These are phyloP conservation scores for Drosophila paracracens DNA, from an alignment of 2,888 invertebrate genomes.

Conservation along the genomic window DNA sequence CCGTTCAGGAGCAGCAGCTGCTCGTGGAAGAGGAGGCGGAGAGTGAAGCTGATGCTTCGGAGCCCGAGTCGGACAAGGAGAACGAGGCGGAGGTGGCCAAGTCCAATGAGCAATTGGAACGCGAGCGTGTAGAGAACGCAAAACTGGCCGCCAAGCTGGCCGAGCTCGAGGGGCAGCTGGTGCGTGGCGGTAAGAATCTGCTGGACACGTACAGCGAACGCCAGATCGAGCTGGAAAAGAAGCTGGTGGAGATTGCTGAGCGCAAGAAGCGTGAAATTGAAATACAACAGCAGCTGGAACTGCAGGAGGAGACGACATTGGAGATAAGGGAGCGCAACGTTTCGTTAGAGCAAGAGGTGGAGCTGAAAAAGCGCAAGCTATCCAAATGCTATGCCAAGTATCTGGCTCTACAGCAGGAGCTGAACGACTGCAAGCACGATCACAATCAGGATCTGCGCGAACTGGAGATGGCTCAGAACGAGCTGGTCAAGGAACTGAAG, in stretches of 20 bases:
- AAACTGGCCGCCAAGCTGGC: conserved; percentile 92
- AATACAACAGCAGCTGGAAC: conserved; percentile 96
- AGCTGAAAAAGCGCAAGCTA: conserved; percentile 95
- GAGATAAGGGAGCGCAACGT: conserved; percentile 96
- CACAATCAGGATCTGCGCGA: conserved; percentile 97
- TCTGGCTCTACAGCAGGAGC: conserved; percentile 89
- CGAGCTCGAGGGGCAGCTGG: conserved; percentile 96
- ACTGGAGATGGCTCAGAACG: conserved; percentile 95
- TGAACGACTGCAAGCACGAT: conserved; percentile 93
- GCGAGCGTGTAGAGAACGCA: conserved; percentile 90
- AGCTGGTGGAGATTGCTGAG: conserved; percentile 94
- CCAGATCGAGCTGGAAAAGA: conserved; percentile 94
- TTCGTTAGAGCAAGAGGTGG: conserved; percentile 97
- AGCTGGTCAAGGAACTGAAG: conserved; percentile 95
- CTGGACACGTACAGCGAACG: conserved; percentile 98
- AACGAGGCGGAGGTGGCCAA: conserved; percentile 82
- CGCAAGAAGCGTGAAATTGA: conserved; percentile 90
- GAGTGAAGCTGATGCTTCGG: conserved; percentile 75
- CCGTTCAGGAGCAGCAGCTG: conserved; percentile 42
- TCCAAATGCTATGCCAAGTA: conserved; percentile 95
- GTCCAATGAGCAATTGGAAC: conserved; percentile 86
- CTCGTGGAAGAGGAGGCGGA: conserved; percentile 82
- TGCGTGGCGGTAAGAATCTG: conserved; percentile 97
- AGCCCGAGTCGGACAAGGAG: conserved; percentile 83
- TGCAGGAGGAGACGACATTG: conserved; percentile 96